phyloP scores from a whole-genome alignment of 2,113 vertebrate species.

The Myotis lucifugus region DNA sequence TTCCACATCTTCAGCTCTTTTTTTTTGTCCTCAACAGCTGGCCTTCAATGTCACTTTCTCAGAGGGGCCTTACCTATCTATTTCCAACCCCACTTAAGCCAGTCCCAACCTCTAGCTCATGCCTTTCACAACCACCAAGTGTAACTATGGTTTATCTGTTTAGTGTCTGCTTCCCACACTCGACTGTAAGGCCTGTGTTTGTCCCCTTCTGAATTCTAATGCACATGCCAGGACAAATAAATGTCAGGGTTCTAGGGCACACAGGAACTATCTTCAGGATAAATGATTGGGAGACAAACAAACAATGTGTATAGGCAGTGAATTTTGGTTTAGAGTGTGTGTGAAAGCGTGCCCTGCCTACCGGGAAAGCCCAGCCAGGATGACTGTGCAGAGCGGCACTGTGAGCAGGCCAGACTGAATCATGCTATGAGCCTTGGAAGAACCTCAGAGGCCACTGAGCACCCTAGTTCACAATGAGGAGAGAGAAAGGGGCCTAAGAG shows the following conservation, averaged over 20 bases:
- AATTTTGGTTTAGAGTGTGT: background rate
- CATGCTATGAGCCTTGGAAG: rapidly evolving
- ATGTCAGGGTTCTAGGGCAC: background rate
- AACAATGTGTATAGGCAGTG: background rate
- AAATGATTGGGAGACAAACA: background rate
- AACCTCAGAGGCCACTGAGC: background rate
- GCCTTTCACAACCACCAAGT: background rate
- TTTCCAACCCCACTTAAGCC: background rate
- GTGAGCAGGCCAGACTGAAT: background rate
- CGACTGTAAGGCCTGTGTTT: background rate
- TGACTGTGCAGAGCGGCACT: background rate
- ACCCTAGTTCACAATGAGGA: background rate
- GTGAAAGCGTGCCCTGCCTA: background rate
- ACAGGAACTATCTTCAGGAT: background rate
- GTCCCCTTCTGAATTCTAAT: background rate
- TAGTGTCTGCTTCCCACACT: background rate
- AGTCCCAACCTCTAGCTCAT: background rate
- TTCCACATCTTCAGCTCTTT: background rate
- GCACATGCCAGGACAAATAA: background rate
- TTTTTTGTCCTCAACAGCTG: background rate
- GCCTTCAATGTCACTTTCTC: background rate
- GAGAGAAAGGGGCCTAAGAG: background rate
- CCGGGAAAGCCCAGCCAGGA: background rate
- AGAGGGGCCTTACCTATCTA: background rate
- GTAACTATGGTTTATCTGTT: background rate